phyloP scores from a whole-genome alignment of 2,888 invertebrate genomes.

The Ligdia adustata region DNA sequence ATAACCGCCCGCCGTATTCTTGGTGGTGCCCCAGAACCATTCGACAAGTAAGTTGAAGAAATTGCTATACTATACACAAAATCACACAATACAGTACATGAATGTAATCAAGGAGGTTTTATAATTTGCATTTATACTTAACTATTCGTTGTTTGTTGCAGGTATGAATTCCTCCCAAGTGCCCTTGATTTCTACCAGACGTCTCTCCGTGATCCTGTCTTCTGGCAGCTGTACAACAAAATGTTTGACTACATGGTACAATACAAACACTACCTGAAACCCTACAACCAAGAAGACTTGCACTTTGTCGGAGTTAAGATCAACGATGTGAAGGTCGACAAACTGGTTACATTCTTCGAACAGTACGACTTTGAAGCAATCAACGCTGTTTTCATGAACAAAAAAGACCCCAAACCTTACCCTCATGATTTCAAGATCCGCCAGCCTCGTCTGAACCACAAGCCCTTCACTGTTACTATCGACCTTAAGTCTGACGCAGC shows the following conservation, averaged over 20 bases:
- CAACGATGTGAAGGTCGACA: constrained; percentile 84
- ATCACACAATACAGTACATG: too few relatives aligned
- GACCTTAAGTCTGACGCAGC: constrained; percentile 84
- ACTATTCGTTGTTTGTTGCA: constrained; percentile 48
- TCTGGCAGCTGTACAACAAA: constrained; percentile 87
- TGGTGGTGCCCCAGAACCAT: constrained; percentile 52
- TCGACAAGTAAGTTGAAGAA: constrained; percentile 55
- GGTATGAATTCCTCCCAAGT: constrained; percentile 77
- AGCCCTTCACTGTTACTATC: constrained; percentile 85
- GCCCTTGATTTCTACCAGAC: constrained; percentile 86
- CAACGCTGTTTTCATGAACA: constrained; percentile 70
- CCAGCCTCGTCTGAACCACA: constrained; percentile 88
- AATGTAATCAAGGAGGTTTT: too few relatives aligned
- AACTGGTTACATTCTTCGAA: constrained; percentile 87
- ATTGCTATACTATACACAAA: too few relatives aligned
- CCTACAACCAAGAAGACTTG: constrained; percentile 85
- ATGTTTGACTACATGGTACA: constrained; percentile 83
- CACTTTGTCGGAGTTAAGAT: constrained; percentile 85
- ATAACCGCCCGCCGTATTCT: constrained; percentile 79
- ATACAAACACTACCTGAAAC: constrained; percentile 83
- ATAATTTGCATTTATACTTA: too few relatives aligned
- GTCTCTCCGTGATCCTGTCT: constrained; percentile 88
- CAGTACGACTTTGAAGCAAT: constrained; percentile 85
- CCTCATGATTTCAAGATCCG: constrained; percentile 80
- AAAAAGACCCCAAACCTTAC: constrained; percentile 56